Evolutionary conservation across 2,113 vertebrate species (phyloP).

Genomic region (Corythaeola cristata): DNA sequence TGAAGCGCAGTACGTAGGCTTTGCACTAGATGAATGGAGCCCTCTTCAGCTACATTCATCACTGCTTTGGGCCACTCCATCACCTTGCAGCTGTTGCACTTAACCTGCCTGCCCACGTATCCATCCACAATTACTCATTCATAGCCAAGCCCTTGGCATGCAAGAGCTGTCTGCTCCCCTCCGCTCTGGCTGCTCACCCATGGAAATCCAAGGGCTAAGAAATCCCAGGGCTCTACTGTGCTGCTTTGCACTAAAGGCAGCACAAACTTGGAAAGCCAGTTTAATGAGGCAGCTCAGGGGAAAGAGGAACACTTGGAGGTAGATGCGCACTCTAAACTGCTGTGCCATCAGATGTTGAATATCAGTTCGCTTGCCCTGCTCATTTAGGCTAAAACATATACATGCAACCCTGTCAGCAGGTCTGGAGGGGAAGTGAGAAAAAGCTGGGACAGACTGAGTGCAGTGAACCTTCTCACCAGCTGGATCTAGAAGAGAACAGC

Average conservation of each 20-base stretch:
- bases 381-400: not conserved
- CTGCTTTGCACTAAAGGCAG: not conserved
- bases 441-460: not conserved
- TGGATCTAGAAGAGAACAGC: not conserved
- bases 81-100: not conserved
- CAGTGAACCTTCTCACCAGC: not conserved
- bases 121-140: not conserved
- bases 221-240: not conserved
- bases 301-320: not conserved
- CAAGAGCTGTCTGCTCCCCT: not conserved
- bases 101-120: not conserved
- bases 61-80: not conserved
- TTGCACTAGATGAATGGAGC: not conserved
- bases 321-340: not conserved
- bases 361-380: not conserved
- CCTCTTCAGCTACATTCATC: not conserved
- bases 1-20: not conserved
- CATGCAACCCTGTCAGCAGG: not conserved
- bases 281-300: not conserved
- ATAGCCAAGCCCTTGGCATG: not conserved
- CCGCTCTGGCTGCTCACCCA: not conserved
- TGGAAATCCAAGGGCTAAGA: not conserved
- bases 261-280: not conserved
- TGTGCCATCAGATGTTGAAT: not conserved
- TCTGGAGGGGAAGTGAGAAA: not conserved